Evolutionary conservation across 2,797 vertebrate genomes (phyloP), one percentile per base, ranked within the genome.

Genomic region (Malurus leucopterus): DNA sequence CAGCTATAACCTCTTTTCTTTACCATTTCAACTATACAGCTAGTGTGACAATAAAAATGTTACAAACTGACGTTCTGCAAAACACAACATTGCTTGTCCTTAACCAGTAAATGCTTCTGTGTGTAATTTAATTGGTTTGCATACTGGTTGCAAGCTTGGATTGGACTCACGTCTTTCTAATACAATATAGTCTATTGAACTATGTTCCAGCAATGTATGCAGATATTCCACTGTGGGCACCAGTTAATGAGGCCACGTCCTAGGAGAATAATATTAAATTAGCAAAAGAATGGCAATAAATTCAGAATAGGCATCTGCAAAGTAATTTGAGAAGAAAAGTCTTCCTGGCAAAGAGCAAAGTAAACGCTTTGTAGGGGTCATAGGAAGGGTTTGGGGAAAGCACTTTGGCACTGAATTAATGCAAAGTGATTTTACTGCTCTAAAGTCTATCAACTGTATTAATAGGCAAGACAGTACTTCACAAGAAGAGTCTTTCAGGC

Each of bases 241-340:
- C 58, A 55, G 65, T 67, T 86, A 90, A 91, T 32, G 54, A 90
- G 86, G 81, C 47, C 62, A 46, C 0, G 6, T 87, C 69, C 69
- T 23, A 27, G 15, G 55, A 94, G 78, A 83, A 71, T 71, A 88
- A 84, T 83, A 88, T 3, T 59, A 50, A 83, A 86, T 86, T 79
- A 84, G 71, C 64, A 91, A 34, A 76, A 94, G 75, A 90, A 94
- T 62, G 38, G 72, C 76, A 90, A 87, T 77, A 92, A 88, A 94
- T 63, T 93, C 77, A 81, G 63, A 84, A 90, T 7, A 88, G 36
- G 34, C 5, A 0, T 59, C 65, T 69, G 54, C 55, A 88, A 94
- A 92, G 74, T 47, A 91, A 80, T 83, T 62, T 80, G 62, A 84
- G 64, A 88, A 81, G 46, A 83, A 74, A 88, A 74, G 65, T 73